phyloP scores from a whole-genome alignment of 2,888 invertebrate genomes.

The Phengaris alcon region DNA sequence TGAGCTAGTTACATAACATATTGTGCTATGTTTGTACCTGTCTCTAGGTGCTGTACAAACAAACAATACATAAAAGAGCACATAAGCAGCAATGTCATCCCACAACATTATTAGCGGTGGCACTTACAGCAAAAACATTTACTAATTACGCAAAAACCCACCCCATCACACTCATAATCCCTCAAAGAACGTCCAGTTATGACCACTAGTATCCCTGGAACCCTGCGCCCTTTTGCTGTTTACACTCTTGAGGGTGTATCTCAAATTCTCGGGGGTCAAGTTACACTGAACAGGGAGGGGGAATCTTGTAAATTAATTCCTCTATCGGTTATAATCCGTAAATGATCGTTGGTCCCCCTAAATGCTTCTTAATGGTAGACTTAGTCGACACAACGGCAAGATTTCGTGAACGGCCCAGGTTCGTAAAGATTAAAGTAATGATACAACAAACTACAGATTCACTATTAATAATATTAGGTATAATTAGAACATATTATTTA shows the following conservation, averaged over 20 bases:
- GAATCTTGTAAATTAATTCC: constrained; percentile 72
- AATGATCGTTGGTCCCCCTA: constrained; percentile 74
- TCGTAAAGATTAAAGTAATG: constrained; percentile 5
- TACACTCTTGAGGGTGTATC: constrained; percentile 28
- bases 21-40: not conserved
- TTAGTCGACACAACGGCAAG: constrained; percentile 6
- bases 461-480: no score
- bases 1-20: no score
- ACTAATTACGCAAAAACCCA: constrained; percentile 76
- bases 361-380: constrained; percentile 64
- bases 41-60: not conserved
- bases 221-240: constrained; percentile 38
- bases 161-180: constrained; percentile 65
- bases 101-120: constrained; percentile 44
- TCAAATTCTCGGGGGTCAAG: constrained; percentile 49
- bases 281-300: constrained; percentile 49
- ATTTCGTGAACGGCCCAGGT: constrained; percentile 1
- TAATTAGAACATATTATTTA: no score
- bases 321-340: constrained; percentile 75
- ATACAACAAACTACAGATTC: not conserved
- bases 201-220: constrained; percentile 48
- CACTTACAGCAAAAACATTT: constrained; percentile 54
- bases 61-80: not conserved
- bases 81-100: constrained; percentile 41
- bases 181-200: constrained; percentile 74